Conservation (phyloP, 2,113 vertebrate species). For the Myxocyprinus asiaticus region DNA sequence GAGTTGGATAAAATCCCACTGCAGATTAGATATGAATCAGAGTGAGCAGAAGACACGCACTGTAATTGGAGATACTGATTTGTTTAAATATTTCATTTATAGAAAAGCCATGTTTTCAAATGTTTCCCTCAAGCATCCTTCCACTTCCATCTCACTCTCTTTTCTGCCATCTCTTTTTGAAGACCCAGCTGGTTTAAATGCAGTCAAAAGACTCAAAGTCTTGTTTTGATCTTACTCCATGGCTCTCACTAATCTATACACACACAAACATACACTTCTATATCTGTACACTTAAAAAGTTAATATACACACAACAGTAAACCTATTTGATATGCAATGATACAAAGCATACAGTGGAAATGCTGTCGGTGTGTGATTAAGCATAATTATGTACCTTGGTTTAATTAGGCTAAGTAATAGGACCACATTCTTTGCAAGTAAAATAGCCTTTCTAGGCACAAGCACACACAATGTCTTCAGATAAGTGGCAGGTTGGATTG, state of each 20-base stretch:
- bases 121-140: background rate
- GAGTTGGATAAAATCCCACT: conserved; percentile 1
- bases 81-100: conserved; percentile 27
- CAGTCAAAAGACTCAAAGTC: background rate
- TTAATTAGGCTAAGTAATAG: conserved; percentile 65
- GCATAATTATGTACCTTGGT: conserved; percentile 63
- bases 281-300: conserved; percentile 28
- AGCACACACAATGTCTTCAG: conserved; percentile 58
- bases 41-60: conserved; percentile 8
- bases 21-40: conserved; percentile 30
- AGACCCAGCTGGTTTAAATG: conserved; percentile 9
- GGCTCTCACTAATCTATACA: conserved; percentile 39
- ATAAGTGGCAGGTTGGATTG: conserved; percentile 56
- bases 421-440: conserved; percentile 62
- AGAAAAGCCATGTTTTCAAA: conserved; percentile 27
- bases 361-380: conserved; percentile 63
- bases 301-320: conserved; percentile 39
- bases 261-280: conserved; percentile 26
- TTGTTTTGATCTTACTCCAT: conserved; percentile 38
- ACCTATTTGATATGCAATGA: conserved; percentile 51
- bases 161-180: conserved; percentile 1
- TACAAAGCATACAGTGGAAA: conserved; percentile 51
- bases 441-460: conserved; percentile 61
- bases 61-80: conserved; percentile 28
- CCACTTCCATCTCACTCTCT: conserved; percentile 9